phyloP scores from a whole-genome alignment of 2,888 invertebrate genomes.

The Euplagia quadripunctaria region DNA sequence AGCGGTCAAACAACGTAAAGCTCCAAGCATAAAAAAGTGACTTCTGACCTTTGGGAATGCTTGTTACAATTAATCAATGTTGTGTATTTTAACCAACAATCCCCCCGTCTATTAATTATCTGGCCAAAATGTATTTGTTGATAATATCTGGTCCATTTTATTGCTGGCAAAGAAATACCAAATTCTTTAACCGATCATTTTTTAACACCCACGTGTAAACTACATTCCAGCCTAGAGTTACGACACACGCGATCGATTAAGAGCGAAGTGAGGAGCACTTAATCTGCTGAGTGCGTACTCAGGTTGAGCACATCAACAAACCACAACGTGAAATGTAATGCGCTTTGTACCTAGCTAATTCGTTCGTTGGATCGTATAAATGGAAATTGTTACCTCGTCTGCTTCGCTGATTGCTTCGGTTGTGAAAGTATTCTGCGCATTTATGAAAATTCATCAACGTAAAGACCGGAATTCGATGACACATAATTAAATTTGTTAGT shows the following conservation, averaged over 20 bases:
- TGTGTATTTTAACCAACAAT: no score
- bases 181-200: background rate
- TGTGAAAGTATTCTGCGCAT: no score
- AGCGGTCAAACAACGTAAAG: no score
- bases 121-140: no score
- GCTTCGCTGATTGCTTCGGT: background rate
- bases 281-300: slow-evolving; percentile 61
- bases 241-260: slow-evolving; percentile 46
- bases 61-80: no score
- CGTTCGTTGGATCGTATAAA: slow-evolving; percentile 8
- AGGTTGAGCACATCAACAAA: slow-evolving; percentile 48
- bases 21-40: no score
- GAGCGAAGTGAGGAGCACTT: slow-evolving; percentile 52
- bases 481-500: no score
- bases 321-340: slow-evolving; percentile 35
- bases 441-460: no score
- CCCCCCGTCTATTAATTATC: no score
- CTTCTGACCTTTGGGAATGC: no score
- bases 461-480: no score
- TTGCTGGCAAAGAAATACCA: background rate
- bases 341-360: slow-evolving; percentile 21
- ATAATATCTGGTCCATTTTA: background rate
- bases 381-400: slow-evolving; percentile 2
- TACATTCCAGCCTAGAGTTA: slow-evolving; percentile 7
- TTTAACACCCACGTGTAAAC: background rate